phyloP scores from a whole-genome alignment of 2,113 vertebrate species.

The Oncorhynchus tshawytscha region DNA sequence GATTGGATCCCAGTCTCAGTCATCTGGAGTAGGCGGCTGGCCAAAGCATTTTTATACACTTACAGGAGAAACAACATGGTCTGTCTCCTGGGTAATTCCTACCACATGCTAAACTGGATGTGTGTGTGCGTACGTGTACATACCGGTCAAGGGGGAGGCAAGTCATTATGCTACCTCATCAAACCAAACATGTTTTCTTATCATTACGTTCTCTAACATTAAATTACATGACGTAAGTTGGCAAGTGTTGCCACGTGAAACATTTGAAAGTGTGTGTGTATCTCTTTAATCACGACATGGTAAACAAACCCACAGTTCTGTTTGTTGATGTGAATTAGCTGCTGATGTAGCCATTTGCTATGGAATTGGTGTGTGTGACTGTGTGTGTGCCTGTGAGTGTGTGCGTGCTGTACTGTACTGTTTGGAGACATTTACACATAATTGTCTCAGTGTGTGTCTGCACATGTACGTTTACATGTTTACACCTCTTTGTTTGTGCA shows the following conservation, averaged over 20 bases:
- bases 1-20: constrained; percentile 9
- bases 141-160: constrained; percentile 55
- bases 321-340: constrained; percentile 44
- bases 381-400: constrained; percentile 31
- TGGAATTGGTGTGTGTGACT: constrained; percentile 29
- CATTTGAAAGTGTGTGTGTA: constrained; percentile 20
- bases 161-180: constrained; percentile 76
- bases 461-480: constrained; percentile 43
- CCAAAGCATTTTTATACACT: constrained; percentile 62
- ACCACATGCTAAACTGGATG: constrained; percentile 74
- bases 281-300: constrained; percentile 26
- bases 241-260: constrained; percentile 48
- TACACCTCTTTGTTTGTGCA: constrained; percentile 38
- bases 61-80: constrained; percentile 73
- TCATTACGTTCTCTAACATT: constrained; percentile 52
- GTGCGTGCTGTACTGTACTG: constrained; percentile 13
- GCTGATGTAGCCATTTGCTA: constrained; percentile 44
- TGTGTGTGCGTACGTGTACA: no score
- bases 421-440: constrained; percentile 7
- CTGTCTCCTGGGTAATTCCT: constrained; percentile 72
- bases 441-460: constrained; percentile 24
- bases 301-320: constrained; percentile 28
- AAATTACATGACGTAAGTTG: not conserved
- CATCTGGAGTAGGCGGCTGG: constrained; percentile 72
- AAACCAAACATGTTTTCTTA: constrained; percentile 72